phyloP scores from a whole-genome alignment of 2,888 invertebrate genomes.

The Brenthis hecate region DNA sequence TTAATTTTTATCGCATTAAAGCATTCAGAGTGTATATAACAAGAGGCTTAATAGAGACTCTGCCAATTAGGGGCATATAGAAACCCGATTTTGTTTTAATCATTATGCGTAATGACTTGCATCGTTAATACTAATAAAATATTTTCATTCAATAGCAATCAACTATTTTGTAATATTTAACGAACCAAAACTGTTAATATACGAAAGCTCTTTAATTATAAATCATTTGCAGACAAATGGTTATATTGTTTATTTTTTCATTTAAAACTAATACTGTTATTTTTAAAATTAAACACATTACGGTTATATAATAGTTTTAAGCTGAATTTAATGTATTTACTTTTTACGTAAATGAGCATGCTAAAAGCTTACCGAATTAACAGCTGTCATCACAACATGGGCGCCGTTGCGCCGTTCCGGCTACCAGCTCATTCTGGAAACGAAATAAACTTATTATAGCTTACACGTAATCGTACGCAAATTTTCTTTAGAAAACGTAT shows the following conservation, averaged over 20 bases:
- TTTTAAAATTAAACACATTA: background rate
- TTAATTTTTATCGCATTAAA: constrained; percentile 20
- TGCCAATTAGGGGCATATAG: constrained; percentile 65
- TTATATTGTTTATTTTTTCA: background rate
- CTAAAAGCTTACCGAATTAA: constrained; percentile 83
- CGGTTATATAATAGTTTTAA: constrained; percentile 12
- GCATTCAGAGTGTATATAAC: constrained; percentile 28
- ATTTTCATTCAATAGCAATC: constrained; percentile 16
- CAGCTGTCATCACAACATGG: constrained; percentile 82
- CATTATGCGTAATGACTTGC: constrained; percentile 27
- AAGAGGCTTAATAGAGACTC: constrained; percentile 51
- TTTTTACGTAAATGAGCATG: constrained; percentile 12
- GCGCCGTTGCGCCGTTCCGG: constrained; percentile 51
- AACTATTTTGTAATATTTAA: constrained; percentile 19
- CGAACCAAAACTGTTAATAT: constrained; percentile 11
- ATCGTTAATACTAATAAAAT: constrained; percentile 20
- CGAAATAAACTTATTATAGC: constrained; percentile 49
- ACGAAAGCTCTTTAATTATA: background rate
- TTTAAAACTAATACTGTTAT: background rate
- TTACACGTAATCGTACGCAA: constrained; percentile 23
- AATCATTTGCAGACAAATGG: background rate
- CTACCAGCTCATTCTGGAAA: constrained; percentile 72
- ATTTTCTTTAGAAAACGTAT: background rate
- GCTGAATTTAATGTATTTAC: constrained; percentile 14
- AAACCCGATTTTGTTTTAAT: constrained; percentile 27